Evolutionary conservation across 2,113 vertebrate species (phyloP), one percentile per base, ranked within the genome.

Genomic region (Poeciliopsis prolifica): DNA sequence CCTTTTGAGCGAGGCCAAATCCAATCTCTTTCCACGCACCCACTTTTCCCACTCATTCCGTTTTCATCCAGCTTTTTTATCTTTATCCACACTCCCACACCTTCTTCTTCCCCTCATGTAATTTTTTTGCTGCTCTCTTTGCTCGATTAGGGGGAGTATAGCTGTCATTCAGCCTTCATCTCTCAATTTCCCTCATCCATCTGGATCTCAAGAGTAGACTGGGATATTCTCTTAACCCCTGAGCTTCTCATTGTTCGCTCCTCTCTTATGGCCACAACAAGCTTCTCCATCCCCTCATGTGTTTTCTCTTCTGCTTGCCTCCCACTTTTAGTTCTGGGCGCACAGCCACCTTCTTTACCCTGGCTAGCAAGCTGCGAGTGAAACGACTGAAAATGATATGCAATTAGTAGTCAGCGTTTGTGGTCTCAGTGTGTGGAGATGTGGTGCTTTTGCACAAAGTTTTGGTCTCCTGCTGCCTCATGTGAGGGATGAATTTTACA

Each of bases 371-470:
- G 88, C 79, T 76, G 76, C 4, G 86, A 89, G 85, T 75, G 86
- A 87, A 87, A 83, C 10, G 61, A 71, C 70, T 81, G 82, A 88
- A 87, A 91, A 90, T 89, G 78, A 92, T 91, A 89, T 82, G 82
- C 88, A 87, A 86, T 92, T 88, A 92, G 83, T 70, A 76, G 66
- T 86, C 58, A 29, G 77, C 74, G 65, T 76, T 81, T 69, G 72
- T 70, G 70, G 51, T 79, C 19, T 68, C 0, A 2, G 26, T 3
- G 12, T 19, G 35, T 31, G 62, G 62, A 72, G 70, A 70, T 72
- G 76, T 68, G 75, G 74, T 64, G 61, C 40, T 78, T 74, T 65
- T 66, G 58, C 67, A 31, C 26, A 6, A 30, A 54, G 29, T 82
- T 65, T 58, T 62, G 42, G 10, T 28, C 0, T 15, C 22, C 30